These are phyloP conservation scores for Fringilla coelebs DNA, from an alignment of 2,797 vertebrate species.

Conservation along the genomic window DNA sequence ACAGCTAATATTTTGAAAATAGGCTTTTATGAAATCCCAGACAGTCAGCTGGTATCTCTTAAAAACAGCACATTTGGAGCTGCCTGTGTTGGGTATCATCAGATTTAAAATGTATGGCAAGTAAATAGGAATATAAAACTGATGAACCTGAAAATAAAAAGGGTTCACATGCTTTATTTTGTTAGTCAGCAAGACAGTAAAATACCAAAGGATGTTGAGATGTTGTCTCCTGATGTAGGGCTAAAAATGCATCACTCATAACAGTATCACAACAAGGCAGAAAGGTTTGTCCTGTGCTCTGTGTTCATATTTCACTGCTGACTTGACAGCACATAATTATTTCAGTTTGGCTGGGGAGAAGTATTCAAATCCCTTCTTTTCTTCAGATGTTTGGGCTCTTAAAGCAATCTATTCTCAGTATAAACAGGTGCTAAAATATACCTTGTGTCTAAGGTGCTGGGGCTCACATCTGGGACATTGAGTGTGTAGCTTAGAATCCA, in stretches of 20 bases:
- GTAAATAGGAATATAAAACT: conserved; percentile 19
- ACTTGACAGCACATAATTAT: not conserved
- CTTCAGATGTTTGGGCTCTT: not conserved
- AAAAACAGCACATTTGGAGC: not conserved
- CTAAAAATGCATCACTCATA: not conserved
- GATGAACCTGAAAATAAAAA: conserved; percentile 33
- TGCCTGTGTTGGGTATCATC: not conserved
- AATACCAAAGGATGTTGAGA: not conserved
- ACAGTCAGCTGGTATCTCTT: not conserved
- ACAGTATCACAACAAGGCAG: not conserved
- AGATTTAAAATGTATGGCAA: not conserved
- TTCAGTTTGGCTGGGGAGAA: not conserved
- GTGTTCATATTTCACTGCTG: not conserved
- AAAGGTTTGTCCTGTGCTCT: not conserved
- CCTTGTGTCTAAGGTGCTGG: not conserved
- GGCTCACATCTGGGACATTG: not conserved
- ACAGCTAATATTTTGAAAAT: not conserved
- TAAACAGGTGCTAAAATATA: not conserved
- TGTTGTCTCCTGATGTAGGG: not conserved
- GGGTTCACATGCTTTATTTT: not conserved
- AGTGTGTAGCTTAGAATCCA: not conserved
- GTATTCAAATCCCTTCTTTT: not conserved
- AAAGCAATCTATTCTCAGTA: not conserved
- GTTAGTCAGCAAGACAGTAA: not conserved
- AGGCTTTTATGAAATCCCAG: not conserved